Conservation (phyloP, 2,888 invertebrate genomes). For the Tenthredo livida region DNA sequence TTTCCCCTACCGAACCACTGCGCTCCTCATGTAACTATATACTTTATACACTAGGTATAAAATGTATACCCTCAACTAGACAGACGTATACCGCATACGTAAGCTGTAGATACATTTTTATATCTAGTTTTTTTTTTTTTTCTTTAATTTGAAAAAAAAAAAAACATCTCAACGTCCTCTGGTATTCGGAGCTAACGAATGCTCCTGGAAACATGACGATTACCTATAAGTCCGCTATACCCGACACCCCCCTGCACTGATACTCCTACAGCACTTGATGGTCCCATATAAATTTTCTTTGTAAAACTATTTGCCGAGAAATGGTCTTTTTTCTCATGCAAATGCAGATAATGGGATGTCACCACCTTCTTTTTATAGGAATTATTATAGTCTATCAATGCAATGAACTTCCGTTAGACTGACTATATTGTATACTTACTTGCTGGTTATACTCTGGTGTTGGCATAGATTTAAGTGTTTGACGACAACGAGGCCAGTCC, state of each 20-base stretch:
- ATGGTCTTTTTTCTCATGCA: slow-evolving; percentile 3
- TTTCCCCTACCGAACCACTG: slow-evolving; percentile 62
- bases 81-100: neutral
- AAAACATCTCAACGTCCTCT: neutral
- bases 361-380: neutral
- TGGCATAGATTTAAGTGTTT: slow-evolving; percentile 8
- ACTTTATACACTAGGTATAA: slow-evolving; percentile 20
- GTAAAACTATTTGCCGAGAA: too few species aligned
- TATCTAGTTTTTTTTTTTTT: neutral
- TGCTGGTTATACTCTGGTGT: neutral
- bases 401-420: neutral
- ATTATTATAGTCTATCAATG: neutral
- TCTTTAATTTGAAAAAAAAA: neutral
- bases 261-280: neutral
- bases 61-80: neutral
- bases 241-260: neutral
- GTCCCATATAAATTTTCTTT: too few species aligned
- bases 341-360: neutral
- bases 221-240: neutral
- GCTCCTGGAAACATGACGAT: neutral
- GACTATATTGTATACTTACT: neutral
- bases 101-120: neutral
- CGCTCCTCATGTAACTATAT: slow-evolving; percentile 21
- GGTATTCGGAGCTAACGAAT: neutral
- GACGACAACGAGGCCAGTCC: slow-evolving; percentile 6